Percentiles rank a stretch among this genome's conserved stretches.
Evolutionary conservation across 2,113 vertebrate species (phyloP).

Genomic region (Macrotus californicus): DNA sequence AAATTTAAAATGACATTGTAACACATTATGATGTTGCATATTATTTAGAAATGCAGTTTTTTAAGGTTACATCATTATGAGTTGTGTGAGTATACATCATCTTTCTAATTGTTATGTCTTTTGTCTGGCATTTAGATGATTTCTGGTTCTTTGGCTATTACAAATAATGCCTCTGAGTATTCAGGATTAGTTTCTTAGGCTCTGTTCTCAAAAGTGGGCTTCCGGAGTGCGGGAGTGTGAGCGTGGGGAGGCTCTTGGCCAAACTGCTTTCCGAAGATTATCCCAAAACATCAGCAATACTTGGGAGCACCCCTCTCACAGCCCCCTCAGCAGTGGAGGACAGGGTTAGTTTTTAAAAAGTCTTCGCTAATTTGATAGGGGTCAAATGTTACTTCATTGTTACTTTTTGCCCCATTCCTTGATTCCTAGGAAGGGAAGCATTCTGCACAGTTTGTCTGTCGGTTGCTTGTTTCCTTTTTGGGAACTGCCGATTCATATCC

Average conservation of each 20-base stretch:
- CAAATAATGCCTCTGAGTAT: neutral
- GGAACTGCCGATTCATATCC: neutral
- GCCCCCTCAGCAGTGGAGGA: neutral
- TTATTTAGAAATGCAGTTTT: neutral
- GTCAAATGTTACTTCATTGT: constrained; percentile 31
- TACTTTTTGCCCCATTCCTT: constrained; percentile 20
- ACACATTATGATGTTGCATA: neutral
- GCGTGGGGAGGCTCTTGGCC: constrained; percentile 4
- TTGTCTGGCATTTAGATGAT: neutral
- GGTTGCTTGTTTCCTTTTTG: constrained; percentile 19
- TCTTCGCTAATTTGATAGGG: constrained; percentile 47
- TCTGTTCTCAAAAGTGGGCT: constrained; percentile 11
- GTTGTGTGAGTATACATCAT: neutral
- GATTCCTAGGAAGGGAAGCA: constrained; percentile 25
- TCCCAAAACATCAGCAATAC: neutral
- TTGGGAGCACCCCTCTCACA: neutral
- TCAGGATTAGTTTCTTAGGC: constrained; percentile 21
- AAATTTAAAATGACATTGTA: too few relatives aligned
- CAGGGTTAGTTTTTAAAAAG: neutral
- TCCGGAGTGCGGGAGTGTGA: neutral
- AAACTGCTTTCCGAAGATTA: constrained; percentile 47
- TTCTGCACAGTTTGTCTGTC: constrained; percentile 47
- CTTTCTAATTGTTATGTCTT: neutral
- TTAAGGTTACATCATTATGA: neutral
- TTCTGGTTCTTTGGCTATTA: neutral